Evolutionary conservation across 2,113 vertebrate genomes (phyloP), one percentile per base, ranked within the genome.

Genomic region (Grus americana): DNA sequence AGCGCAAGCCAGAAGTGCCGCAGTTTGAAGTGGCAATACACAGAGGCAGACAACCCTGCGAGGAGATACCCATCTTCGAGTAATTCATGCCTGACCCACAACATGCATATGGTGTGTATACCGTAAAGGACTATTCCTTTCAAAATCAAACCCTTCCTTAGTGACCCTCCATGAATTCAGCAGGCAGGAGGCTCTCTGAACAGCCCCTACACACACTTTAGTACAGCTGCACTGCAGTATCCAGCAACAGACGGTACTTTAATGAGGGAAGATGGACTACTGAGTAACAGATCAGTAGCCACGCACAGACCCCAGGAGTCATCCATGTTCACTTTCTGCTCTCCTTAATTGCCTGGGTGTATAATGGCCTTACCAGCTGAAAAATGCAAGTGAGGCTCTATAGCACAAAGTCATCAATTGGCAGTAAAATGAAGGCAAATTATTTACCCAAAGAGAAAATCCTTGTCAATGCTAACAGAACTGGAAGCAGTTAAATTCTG

Each of bases 251-350:
- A 32, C 32, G 30, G 44, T 18, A 24, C 32, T 65, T 58, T 46
- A 72, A 72, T 2, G 34, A 95, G 87, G 59, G 30, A 78, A 42
- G 58, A 76, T 9, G n/a, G 55, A 30, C 40, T 44, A 57, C 3
- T 2, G 65, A 27, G 47, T 26, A 54, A 54, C 0, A 0, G n/a
- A 27, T 79, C 71, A 71, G 19, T 21, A 50, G 12, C 36, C 54
- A 61, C 11, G 0, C 21, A 36, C 38, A 44, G 29, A 70, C 21
- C 55, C 50, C 21, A 50, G 71, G 62, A 27, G 15, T 44, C 61
- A 68, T 17, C 59, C 34, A 5, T 0, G 0, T 17, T 50, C 40
- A 27, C 55, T 23, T 80, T 73, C 84, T 44, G 20, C 54, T 74
- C 32, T 67, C 36, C 5, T 76, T 73, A 74, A 89, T 22, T 86